Conservation (phyloP, 2,888 invertebrate genomes). For the Chalcis sispes region DNA sequence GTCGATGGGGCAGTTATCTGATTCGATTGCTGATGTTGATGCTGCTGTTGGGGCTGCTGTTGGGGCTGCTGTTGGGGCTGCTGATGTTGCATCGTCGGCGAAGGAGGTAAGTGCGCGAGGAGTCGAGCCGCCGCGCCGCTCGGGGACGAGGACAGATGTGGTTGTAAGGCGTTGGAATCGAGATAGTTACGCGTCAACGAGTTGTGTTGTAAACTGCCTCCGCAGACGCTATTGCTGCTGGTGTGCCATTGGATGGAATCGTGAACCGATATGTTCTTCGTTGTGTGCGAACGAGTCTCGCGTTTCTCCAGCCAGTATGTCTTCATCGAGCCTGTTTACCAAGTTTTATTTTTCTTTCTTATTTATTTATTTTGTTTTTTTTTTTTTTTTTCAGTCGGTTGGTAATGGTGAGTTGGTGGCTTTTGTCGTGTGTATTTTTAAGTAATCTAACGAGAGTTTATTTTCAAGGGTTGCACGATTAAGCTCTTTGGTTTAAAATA, state of each 20-base stretch:
- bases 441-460: no score
- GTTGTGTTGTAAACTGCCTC: slow-evolving; percentile 67
- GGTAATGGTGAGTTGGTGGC: no score
- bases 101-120: slow-evolving; percentile 42
- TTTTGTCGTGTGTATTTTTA: no score
- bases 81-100: slow-evolving; percentile 61
- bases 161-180: slow-evolving; percentile 45
- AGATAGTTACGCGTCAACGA: slow-evolving; percentile 44
- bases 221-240: no score
- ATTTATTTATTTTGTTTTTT: no score
- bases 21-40: slow-evolving; percentile 31
- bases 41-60: no score
- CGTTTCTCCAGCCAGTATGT: slow-evolving; percentile 91
- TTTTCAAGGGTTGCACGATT: no score
- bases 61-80: neutral
- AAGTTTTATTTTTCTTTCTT: no score
- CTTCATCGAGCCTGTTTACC: slow-evolving; percentile 90
- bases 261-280: slow-evolving; percentile 69
- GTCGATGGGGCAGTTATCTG: neutral
- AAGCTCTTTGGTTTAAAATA: no score
- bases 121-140: slow-evolving; percentile 21
- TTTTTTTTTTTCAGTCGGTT: no score
- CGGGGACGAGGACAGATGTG: slow-evolving; percentile 22
- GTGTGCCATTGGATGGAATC: slow-evolving; percentile 69
- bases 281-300: slow-evolving; percentile 80